These are phyloP conservation scores for Zalophus californianus DNA, from an alignment of 2,797 vertebrate species.

Conservation along the genomic window DNA sequence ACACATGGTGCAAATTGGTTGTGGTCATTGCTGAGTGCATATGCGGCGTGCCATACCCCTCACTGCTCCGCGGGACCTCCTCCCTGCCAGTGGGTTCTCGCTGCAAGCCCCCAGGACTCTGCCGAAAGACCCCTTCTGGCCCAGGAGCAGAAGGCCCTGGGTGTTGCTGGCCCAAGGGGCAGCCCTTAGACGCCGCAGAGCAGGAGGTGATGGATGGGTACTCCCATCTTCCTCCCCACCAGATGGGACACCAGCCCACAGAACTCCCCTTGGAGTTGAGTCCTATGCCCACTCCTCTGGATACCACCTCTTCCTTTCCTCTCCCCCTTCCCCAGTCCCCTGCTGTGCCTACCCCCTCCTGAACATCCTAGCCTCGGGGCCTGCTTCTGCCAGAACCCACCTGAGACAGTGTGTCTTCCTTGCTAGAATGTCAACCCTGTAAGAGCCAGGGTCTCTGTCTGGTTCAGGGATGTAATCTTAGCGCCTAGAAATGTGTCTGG, in stretches of 20 bases:
- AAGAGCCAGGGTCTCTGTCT: not conserved
- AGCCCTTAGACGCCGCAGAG: not conserved
- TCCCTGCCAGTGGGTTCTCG: not conserved
- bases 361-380: not conserved
- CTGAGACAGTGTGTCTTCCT: not conserved
- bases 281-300: not conserved
- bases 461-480: not conserved
- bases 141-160: not conserved
- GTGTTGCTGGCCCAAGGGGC: not conserved
- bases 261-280: not conserved
- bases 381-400: not conserved
- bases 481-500: not conserved
- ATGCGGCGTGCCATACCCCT: rapidly evolving
- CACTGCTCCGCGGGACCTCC: not conserved
- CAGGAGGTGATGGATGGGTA: rapidly evolving
- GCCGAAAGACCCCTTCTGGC: not conserved
- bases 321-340: not conserved
- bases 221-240: not conserved
- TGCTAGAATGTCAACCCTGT: not conserved
- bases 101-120: rapidly evolving
- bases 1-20: rapidly evolving
- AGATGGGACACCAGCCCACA: too few species aligned
- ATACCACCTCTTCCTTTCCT: not conserved
- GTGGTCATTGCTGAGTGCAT: too few species aligned
- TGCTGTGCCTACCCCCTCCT: not conserved